These are phyloP conservation scores for Julus scandinavius DNA, from an alignment of 2,888 invertebrate genomes.

Conservation along the genomic window DNA sequence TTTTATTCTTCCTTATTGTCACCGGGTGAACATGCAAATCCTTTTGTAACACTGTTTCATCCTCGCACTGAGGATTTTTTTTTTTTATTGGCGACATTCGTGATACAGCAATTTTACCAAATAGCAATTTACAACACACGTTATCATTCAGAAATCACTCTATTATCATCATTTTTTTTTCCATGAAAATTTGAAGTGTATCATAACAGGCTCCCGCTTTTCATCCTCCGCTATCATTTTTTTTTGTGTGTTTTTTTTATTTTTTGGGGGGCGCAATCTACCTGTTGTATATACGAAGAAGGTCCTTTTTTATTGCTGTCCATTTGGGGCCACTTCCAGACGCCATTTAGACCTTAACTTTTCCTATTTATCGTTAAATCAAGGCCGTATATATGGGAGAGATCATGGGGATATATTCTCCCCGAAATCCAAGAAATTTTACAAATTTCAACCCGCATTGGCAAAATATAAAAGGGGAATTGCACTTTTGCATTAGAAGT, in stretches of 20 bases:
- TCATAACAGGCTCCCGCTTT: not conserved
- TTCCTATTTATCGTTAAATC: too few relatives aligned
- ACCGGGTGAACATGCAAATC: constrained; percentile 36
- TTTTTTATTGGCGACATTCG: not conserved
- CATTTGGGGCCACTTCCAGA: too few relatives aligned
- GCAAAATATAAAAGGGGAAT: too few relatives aligned
- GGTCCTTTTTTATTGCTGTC: not conserved
- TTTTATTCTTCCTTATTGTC: constrained; percentile 40
- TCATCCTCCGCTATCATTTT: not conserved
- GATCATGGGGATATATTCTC: too few relatives aligned
- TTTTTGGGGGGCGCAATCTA: not conserved
- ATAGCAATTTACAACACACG: constrained; percentile 16
- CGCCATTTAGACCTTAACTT: too few relatives aligned
- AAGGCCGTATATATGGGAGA: too few relatives aligned
- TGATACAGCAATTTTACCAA: constrained; percentile 37
- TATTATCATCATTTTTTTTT: constrained; percentile 24
- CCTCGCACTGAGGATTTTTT: not conserved
- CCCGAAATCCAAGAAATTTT: too few relatives aligned
- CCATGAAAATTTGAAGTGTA: not conserved
- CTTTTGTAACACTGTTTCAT: constrained; percentile 36
- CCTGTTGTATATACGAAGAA: not conserved
- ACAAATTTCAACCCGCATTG: too few relatives aligned
- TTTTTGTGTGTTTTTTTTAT: too few relatives aligned
- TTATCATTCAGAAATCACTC: constrained; percentile 20
- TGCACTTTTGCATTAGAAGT: too few relatives aligned